These are phyloP conservation scores for Grallaria varia DNA, from an alignment of 2,113 vertebrate genomes.

Conservation along the genomic window DNA sequence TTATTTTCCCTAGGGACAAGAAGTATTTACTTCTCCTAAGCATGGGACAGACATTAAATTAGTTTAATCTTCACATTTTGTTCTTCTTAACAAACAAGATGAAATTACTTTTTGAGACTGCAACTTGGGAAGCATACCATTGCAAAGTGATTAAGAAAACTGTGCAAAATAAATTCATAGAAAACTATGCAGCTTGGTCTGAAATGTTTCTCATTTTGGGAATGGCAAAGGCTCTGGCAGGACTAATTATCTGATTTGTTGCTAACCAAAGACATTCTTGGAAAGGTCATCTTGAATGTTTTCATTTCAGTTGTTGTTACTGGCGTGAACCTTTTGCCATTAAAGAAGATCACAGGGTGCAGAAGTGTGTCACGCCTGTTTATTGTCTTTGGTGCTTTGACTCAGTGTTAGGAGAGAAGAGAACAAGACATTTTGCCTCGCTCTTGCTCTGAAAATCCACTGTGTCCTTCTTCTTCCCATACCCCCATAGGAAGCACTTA, in stretches of 20 bases:
- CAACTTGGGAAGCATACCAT: background rate
- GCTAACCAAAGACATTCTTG: background rate
- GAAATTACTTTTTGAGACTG: background rate
- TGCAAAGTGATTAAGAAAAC: background rate
- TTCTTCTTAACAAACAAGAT: background rate
- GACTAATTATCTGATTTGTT: background rate
- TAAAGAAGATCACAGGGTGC: background rate
- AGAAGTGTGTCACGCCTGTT: background rate
- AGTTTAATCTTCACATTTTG: background rate
- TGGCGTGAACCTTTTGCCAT: background rate
- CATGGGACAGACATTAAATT: background rate
- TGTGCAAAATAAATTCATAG: background rate
- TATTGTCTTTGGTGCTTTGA: background rate
- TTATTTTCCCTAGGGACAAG: background rate
- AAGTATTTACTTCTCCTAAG: background rate
- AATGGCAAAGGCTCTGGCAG: background rate
- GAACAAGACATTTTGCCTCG: background rate
- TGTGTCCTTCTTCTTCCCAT: background rate
- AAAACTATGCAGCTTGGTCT: background rate
- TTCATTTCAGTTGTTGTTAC: background rate
- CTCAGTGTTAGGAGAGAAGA: background rate
- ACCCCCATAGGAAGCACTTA: background rate
- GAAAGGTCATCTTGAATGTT: slow-evolving; percentile 27
- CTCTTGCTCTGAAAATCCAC: background rate
- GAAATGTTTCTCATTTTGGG: slow-evolving; percentile 6